Conservation (phyloP, 2,113 vertebrate species). For the Maccullochella peelii region DNA sequence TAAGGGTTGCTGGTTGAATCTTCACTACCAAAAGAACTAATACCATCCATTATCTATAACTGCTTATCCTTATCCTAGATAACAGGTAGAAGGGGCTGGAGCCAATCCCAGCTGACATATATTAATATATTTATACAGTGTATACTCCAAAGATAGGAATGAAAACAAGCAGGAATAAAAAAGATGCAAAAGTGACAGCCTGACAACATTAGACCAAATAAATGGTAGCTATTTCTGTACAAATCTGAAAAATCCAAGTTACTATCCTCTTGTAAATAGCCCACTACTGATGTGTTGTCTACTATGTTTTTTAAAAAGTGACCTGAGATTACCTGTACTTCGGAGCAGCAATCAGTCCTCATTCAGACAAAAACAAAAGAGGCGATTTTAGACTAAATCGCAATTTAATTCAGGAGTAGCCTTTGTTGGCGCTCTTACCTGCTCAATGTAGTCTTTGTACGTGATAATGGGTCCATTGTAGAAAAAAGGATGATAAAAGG, state of each 20-base stretch:
- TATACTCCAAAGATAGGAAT: not conserved
- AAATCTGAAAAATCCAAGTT: not conserved
- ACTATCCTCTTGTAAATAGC: not conserved
- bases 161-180: not conserved
- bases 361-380: constrained; percentile 1
- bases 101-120: no score
- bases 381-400: not conserved
- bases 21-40: not conserved
- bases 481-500: constrained; percentile 96
- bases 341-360: constrained; percentile 4
- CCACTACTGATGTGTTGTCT: not conserved
- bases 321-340: constrained; percentile 19
- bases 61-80: no score
- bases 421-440: constrained; percentile 82
- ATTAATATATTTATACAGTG: not conserved
- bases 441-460: constrained; percentile 88
- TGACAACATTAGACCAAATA: not conserved
- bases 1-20: not conserved
- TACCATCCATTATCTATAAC: no score
- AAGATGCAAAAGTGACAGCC: not conserved
- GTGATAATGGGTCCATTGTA: constrained; percentile 94
- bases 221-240: not conserved
- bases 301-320: not conserved
- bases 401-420: constrained; percentile 9
- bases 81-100: no score